Evolutionary conservation across 2,888 invertebrate species (phyloP), one percentile per base, ranked within the genome.

Genomic region (Odiellus spinosus): DNA sequence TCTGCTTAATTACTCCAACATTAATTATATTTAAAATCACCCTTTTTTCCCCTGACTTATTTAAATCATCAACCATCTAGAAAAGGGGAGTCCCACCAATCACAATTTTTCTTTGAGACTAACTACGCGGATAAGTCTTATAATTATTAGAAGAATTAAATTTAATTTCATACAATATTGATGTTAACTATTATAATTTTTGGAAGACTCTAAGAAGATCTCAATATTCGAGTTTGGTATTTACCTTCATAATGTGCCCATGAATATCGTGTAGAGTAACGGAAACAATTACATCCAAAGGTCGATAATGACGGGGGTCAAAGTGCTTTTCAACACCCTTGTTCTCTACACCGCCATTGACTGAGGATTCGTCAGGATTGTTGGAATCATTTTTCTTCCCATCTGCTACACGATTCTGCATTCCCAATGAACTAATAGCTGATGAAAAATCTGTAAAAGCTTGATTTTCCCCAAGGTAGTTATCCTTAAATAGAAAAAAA

Each of bases 401-500:
- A 18, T 40, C 40, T 3, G 40, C 32, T 15, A 40, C 32, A 10
- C 21, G 35, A 11, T 40, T 38, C 8, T 17, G 18, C 38, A 17
- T 17, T 15, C 38, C 38, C 40, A 26, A 8, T 26, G 26, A 26
- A 26, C 26, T 26, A 6, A 26, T 4, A 26, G 26, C 8, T n/a
- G 46, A 40, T 45, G 49, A 46, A 82, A 91, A 90, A 59, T 93
- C 91, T 1, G 85, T 85, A 61, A 91, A 91, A 19, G 74, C 76
- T 67, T 96, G 93, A 70, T 91, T 86, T 66, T 90, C 91, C 0
- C 96, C 96, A 64, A 98, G 90, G 56, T 96, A 87, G 62, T 96
- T 96, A 69, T 98, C 95, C 73, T 79, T 62, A 36, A 68, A 60
- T n/a, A n/a, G n/a, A 45, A 57, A 55, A 49, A 62, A 48, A 21